Percentiles rank a stretch among this genome's conserved stretches.
These are phyloP conservation scores for Ceryle rudis DNA, from an alignment of 2,797 vertebrate genomes.

Conservation along the genomic window DNA sequence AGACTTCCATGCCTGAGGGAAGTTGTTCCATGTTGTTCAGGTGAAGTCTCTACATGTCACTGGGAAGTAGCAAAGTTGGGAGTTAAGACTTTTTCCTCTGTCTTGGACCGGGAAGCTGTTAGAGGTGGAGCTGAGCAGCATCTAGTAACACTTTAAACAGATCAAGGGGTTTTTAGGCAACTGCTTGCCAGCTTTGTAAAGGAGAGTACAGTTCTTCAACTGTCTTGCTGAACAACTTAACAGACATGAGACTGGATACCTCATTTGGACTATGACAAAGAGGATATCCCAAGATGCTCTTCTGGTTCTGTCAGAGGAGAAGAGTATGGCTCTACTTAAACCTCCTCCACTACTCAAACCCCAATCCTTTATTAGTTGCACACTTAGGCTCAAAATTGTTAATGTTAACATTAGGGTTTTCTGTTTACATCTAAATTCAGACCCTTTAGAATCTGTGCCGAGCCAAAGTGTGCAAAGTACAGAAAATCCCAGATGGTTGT, in stretches of 20 bases:
- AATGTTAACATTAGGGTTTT: not conserved
- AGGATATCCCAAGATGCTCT: not conserved
- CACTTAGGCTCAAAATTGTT: not conserved
- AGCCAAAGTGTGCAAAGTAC: not conserved
- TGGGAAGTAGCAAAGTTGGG: not conserved
- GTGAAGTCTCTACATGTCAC: not conserved
- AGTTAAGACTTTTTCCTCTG: not conserved
- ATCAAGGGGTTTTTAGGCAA: not conserved
- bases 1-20: not conserved
- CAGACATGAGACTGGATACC: not conserved
- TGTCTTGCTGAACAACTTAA: not conserved
- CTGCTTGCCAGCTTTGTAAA: not conserved
- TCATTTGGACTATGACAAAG: not conserved
- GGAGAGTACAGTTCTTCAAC: not conserved
- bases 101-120: not conserved
- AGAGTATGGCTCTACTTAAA: not conserved
- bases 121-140: not conserved
- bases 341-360: not conserved
- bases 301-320: not conserved
- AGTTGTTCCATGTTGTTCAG: not conserved
- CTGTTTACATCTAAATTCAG: not conserved
- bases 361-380: not conserved
- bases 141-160: not conserved
- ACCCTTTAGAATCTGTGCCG: not conserved
- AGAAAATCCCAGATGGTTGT: not conserved